These are phyloP conservation scores for Athalia rosae DNA, from an alignment of 2,888 invertebrate species.

Conservation along the genomic window DNA sequence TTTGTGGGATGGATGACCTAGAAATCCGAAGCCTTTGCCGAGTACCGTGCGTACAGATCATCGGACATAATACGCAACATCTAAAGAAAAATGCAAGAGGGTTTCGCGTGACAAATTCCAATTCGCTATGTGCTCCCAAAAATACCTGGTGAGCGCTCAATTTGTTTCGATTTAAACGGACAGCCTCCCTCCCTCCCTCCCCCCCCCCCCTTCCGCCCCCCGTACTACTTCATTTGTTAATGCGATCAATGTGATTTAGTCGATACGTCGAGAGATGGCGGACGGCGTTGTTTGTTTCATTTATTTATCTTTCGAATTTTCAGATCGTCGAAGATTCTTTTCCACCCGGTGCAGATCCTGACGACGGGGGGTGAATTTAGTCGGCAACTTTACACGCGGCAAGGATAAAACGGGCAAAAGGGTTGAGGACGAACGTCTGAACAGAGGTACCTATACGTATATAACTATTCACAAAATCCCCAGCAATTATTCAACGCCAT, in stretches of 20 bases:
- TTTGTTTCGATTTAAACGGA: slow-evolving; percentile 55
- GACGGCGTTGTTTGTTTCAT: neutral
- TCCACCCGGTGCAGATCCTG: neutral
- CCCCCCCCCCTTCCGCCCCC: slow-evolving; percentile 36
- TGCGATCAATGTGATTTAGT: neutral
- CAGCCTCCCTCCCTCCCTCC: slow-evolving; percentile 46
- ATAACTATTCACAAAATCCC: too few relatives aligned
- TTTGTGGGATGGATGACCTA: too few relatives aligned
- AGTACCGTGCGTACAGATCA: neutral
- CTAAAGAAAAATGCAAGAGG: slow-evolving; percentile 51
- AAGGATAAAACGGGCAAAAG: slow-evolving; percentile 48
- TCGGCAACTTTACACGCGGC: slow-evolving; percentile 42
- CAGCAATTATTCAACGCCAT: neutral
- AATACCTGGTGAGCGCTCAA: slow-evolving; percentile 52
- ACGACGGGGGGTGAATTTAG: neutral
- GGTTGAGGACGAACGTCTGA: slow-evolving; percentile 32
- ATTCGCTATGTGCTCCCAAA: slow-evolving; percentile 52
- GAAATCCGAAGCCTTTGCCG: too few relatives aligned
- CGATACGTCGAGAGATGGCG: neutral
- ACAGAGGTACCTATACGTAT: slow-evolving; percentile 13
- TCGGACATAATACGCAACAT: neutral
- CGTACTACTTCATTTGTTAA: neutral
- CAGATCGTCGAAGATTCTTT: neutral
- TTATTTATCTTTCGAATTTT: neutral
- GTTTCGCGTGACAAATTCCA: slow-evolving; percentile 56